Evolutionary conservation across 2,113 vertebrate species (phyloP).

Genomic region (Elgaria multicarinata): DNA sequence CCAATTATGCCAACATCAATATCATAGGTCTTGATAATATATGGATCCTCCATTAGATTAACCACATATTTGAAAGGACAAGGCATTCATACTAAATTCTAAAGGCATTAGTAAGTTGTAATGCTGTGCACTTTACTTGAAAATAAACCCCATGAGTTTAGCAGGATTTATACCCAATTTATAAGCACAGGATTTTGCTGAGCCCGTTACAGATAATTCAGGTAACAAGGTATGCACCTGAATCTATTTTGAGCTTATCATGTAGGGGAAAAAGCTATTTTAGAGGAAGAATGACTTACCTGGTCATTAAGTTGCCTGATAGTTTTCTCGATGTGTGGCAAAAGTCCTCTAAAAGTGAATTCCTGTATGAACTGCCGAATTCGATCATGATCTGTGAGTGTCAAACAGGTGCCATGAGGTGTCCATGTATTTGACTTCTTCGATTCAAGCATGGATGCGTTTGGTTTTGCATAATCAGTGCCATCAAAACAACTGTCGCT

Average conservation of each 20-base stretch:
- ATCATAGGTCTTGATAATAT: not conserved
- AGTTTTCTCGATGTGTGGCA: constrained; percentile 97
- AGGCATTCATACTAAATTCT: too few species aligned
- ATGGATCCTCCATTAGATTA: too few species aligned
- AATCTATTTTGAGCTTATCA: constrained; percentile 4
- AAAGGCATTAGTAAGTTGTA: too few species aligned
- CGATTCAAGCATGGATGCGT: constrained; percentile 66
- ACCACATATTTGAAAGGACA: too few species aligned
- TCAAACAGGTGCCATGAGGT: constrained; percentile 88
- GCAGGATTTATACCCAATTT: not conserved
- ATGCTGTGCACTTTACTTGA: not conserved
- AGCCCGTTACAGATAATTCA: not conserved
- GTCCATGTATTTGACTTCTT: constrained; percentile 78
- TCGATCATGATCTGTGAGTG: constrained; percentile 94
- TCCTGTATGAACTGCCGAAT: constrained; percentile 97
- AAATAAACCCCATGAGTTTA: not conserved
- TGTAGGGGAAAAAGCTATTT: not conserved
- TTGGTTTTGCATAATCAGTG: constrained; percentile 70
- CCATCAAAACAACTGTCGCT: constrained; percentile 77
- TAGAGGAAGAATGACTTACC: constrained; percentile 74
- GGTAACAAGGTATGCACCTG: not conserved
- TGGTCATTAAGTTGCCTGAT: constrained; percentile 98
- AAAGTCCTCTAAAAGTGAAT: constrained; percentile 94
- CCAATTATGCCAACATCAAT: not conserved
- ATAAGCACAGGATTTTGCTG: not conserved